A percentile compares a stretch with the other conserved stretches of the same genome.
phyloP scores from a whole-genome alignment of 1,140 invertebrate species.

The Halictus rubicundus region DNA sequence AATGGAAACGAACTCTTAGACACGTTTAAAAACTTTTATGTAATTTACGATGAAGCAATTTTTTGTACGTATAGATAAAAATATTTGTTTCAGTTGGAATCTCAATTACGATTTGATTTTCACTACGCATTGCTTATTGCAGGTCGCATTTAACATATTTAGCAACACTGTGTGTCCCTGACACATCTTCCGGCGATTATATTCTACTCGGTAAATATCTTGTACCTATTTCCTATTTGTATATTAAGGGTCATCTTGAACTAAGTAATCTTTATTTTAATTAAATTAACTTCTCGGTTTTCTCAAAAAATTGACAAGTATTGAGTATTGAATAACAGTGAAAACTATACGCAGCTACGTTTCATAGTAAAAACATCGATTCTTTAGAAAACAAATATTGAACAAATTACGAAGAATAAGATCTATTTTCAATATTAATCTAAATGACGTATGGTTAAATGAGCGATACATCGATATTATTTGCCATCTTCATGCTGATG shows the following conservation, averaged over 20 bases:
- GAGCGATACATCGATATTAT: conserved; percentile 13
- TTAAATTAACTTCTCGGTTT: too few relatives aligned
- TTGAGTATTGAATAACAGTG: too few relatives aligned
- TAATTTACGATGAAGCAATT: neutral
- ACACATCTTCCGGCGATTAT: conserved; percentile 54
- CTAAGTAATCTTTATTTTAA: too few relatives aligned
- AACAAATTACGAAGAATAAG: too few relatives aligned
- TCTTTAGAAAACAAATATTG: too few relatives aligned
- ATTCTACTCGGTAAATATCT: conserved; percentile 13
- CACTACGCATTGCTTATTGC: neutral
- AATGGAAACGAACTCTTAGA: too few relatives aligned
- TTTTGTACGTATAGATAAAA: neutral
- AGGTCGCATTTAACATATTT: conserved; percentile 54
- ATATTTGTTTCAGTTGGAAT: neutral
- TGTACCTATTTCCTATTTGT: neutral
- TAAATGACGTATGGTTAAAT: neutral
- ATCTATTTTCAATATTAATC: too few relatives aligned
- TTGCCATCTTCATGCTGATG: neutral
- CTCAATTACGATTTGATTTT: neutral
- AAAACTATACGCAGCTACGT: too few relatives aligned
- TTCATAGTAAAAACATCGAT: too few relatives aligned
- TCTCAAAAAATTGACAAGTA: too few relatives aligned
- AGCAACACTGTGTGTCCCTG: conserved; percentile 55
- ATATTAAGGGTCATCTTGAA: too few relatives aligned
- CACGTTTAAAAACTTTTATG: neutral